Conservation (phyloP, 2,113 vertebrate genomes). For the Pluvianellus socialis region DNA sequence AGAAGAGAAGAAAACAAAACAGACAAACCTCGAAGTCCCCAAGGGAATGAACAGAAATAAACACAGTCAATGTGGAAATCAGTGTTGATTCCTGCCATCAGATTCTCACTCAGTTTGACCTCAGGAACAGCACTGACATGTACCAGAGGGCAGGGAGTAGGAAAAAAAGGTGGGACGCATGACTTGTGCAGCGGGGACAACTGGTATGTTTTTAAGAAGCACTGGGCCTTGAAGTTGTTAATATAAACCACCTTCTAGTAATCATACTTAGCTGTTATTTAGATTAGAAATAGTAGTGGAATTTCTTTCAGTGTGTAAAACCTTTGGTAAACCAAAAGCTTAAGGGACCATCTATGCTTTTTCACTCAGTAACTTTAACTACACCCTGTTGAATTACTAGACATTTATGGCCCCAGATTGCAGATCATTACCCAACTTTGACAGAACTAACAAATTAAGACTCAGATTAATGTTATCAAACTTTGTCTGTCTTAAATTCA, state of each 20-base stretch:
- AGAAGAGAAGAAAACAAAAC: conserved; percentile 31
- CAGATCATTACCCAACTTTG: rapidly evolving
- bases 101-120: conserved; percentile 35
- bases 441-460: background rate
- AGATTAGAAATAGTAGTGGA: background rate
- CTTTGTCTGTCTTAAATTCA: background rate
- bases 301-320: background rate
- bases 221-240: background rate
- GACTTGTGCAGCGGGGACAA: background rate
- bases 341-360: background rate
- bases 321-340: background rate
- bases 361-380: background rate
- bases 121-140: background rate
- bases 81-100: conserved; percentile 37
- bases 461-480: background rate
- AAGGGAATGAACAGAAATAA: conserved; percentile 49
- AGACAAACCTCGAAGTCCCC: conserved; percentile 40
- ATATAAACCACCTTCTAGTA: background rate
- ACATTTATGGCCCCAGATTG: background rate
- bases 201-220: background rate
- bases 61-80: conserved; percentile 43
- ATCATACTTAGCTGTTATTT: background rate
- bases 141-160: conserved; percentile 11
- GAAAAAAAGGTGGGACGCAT: background rate
- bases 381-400: background rate